These are phyloP conservation scores for Phrynocephalus guinanensis DNA, from an alignment of 2,797 vertebrate genomes.

Conservation along the genomic window DNA sequence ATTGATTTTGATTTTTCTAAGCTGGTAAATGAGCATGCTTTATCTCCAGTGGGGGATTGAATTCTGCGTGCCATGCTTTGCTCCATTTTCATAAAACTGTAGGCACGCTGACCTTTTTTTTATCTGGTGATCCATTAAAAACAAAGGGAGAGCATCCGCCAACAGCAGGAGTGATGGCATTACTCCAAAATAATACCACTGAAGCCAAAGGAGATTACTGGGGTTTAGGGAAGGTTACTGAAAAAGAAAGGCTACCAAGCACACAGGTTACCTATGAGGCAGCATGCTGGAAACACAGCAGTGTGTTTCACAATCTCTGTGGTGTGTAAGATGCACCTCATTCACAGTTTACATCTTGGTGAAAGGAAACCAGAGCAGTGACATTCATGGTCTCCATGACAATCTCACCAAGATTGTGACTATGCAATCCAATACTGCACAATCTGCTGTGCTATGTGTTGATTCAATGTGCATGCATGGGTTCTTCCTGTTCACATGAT, in stretches of 20 bases:
- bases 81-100: conserved; percentile 76
- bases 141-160: conserved; percentile 59
- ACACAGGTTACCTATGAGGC: background rate
- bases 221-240: conserved; percentile 29
- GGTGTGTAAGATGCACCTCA: conserved; percentile 1
- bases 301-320: conserved; percentile 24
- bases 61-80: conserved; percentile 67
- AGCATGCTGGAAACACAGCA: fast-evolving
- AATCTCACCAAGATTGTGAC: conserved; percentile 38
- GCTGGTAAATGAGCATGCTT: conserved; percentile 75
- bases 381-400: conserved; percentile 41
- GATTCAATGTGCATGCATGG: too few species aligned
- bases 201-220: conserved; percentile 36
- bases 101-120: conserved; percentile 71
- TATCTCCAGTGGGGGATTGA: conserved; percentile 74
- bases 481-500: too few species aligned
- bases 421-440: too few species aligned
- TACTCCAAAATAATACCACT: conserved; percentile 47
- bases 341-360: conserved; percentile 20
- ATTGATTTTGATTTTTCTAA: conserved; percentile 72
- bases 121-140: conserved; percentile 65
- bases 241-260: conserved; percentile 14
- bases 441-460: too few species aligned
- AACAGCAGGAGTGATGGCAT: conserved; percentile 50
- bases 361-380: conserved; percentile 2